Percentiles rank a stretch among this genome's conserved stretches.
Evolutionary conservation across 2,888 invertebrate species (phyloP).

Genomic region (Nephrotoma flavescens): DNA sequence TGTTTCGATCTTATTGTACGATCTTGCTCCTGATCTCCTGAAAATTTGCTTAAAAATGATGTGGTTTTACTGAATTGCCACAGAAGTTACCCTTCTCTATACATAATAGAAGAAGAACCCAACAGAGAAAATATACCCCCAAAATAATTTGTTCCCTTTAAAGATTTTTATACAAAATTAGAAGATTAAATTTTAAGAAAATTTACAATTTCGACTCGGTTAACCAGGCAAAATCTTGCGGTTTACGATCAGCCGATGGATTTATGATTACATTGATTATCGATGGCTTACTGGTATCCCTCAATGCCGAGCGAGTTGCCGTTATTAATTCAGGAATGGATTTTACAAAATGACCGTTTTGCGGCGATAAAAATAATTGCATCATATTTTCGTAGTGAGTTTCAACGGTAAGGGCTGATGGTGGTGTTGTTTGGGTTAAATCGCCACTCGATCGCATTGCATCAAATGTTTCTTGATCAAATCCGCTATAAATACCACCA

Average conservation of each 20-base stretch:
- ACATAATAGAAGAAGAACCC: too few relatives aligned
- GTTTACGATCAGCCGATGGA: conserved; percentile 77
- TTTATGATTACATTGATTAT: conserved; percentile 85
- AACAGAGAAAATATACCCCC: not conserved
- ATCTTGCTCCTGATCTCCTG: too few relatives aligned
- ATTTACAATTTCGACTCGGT: conserved; percentile 77
- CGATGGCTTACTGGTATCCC: conserved; percentile 58
- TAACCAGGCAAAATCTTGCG: conserved; percentile 82
- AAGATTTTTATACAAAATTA: not conserved
- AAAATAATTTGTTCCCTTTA: not conserved
- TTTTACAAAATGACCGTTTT: conserved; percentile 62
- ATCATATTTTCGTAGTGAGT: conserved; percentile 84
- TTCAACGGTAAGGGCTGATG: conserved; percentile 61
- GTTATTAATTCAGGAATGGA: conserved; percentile 59
- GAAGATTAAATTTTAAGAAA: not conserved
- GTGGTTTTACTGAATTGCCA: too few relatives aligned
- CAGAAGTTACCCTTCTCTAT: too few relatives aligned
- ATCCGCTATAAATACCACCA: conserved; percentile 85
- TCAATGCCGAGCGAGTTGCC: conserved; percentile 52
- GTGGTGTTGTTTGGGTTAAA: conserved; percentile 67
- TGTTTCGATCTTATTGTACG: too few relatives aligned
- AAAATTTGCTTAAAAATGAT: too few relatives aligned
- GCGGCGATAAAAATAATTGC: conserved; percentile 55
- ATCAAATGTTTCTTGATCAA: conserved; percentile 58
- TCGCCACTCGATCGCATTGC: conserved; percentile 56